A percentile compares a stretch with the other conserved stretches of the same genome.
These are phyloP conservation scores for Ormyrus pomaceus DNA, from an alignment of 2,888 invertebrate genomes.

Conservation along the genomic window DNA sequence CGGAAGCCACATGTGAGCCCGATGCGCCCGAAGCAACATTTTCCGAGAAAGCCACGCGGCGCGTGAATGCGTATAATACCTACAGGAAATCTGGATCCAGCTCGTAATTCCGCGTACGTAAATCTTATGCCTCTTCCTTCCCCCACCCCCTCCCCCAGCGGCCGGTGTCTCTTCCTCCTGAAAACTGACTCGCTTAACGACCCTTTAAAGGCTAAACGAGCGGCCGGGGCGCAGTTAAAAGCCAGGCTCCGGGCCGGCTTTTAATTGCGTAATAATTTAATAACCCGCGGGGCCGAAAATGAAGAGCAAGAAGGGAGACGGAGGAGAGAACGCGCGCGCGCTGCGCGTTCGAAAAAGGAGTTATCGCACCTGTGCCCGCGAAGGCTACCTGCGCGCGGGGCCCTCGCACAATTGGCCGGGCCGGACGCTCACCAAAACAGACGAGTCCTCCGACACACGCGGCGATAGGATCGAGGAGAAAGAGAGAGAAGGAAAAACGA, in stretches of 20 bases:
- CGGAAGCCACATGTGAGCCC: constrained; percentile 39
- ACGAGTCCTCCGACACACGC: constrained; percentile 30
- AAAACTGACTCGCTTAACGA: constrained; percentile 19
- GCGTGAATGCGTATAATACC: background rate
- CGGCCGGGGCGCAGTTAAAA: constrained; percentile 1
- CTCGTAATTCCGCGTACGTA: constrained; percentile 28
- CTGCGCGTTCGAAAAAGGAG: constrained; percentile 52
- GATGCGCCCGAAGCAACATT: constrained; percentile 7
- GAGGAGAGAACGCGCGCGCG: constrained; percentile 17
- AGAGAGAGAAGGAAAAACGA: constrained; percentile 12
- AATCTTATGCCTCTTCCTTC: constrained; percentile 18
- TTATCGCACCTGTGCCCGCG: constrained; percentile 55
- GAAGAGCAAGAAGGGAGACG: background rate
- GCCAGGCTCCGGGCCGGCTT: constrained; percentile 21
- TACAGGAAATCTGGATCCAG: constrained; percentile 22
- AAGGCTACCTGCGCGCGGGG: constrained; percentile 39
- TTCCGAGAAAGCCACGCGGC: constrained; percentile 24
- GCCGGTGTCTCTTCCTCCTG: background rate
- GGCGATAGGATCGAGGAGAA: background rate
- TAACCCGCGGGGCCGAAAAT: constrained; percentile 32
- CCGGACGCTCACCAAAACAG: constrained; percentile 44
- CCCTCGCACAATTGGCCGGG: constrained; percentile 46
- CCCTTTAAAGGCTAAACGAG: background rate
- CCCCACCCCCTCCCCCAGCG: background rate
- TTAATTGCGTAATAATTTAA: constrained; percentile 53